phyloP scores from a whole-genome alignment of 2,888 invertebrate genomes.

The Synergus umbraculus region DNA sequence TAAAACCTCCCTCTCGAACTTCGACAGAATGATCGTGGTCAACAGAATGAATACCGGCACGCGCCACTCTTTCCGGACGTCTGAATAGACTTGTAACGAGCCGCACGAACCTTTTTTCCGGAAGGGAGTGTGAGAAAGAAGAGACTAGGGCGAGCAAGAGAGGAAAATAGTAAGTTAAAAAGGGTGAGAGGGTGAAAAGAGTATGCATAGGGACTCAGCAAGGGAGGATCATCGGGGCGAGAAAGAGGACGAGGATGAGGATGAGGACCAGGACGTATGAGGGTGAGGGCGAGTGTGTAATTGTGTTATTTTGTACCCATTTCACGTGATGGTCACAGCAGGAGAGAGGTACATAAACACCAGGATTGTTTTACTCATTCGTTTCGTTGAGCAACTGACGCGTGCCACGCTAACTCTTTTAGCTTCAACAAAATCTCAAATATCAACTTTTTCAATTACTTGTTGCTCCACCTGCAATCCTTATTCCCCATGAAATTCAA shows the following conservation, averaged over 20 bases:
- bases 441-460: neutral
- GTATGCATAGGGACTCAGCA: constrained; percentile 57
- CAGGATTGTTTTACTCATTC: constrained; percentile 75
- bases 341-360: constrained; percentile 73
- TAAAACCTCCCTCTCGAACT: constrained; percentile 58
- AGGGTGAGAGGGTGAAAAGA: constrained; percentile 60
- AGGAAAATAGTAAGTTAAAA: constrained; percentile 56
- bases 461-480: neutral
- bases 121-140: constrained; percentile 57
- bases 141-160: constrained; percentile 56
- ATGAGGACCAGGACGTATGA: constrained; percentile 60
- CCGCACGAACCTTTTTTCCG: constrained; percentile 57
- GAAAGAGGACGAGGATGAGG: constrained; percentile 54
- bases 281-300: constrained; percentile 74
- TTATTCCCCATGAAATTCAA: neutral
- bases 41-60: constrained; percentile 75
- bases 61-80: constrained; percentile 74
- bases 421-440: neutral
- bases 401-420: constrained; percentile 57
- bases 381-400: constrained; percentile 63
- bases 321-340: constrained; percentile 73
- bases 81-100: constrained; percentile 77
- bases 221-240: constrained; percentile 60
- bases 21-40: constrained; percentile 70
- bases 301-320: constrained; percentile 77